phyloP scores from a whole-genome alignment of 2,888 invertebrate species.

The Elmis aenea region DNA sequence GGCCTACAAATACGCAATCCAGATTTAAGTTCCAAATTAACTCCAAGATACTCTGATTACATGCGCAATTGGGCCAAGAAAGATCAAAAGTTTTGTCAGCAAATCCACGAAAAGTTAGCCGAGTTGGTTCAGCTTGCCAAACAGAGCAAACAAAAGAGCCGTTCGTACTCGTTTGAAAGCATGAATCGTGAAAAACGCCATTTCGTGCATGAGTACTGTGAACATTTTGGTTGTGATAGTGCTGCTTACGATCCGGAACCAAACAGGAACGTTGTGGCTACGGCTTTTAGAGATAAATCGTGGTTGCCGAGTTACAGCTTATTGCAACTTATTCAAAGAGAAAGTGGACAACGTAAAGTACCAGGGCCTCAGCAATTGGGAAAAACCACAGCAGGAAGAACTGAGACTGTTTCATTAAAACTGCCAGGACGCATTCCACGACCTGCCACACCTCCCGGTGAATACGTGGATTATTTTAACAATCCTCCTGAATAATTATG shows the following conservation, averaged over 20 bases:
- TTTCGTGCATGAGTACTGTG: slow-evolving; percentile 90
- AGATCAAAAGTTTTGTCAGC: slow-evolving; percentile 74
- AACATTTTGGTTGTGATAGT: slow-evolving; percentile 91
- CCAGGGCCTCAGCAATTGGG: slow-evolving; percentile 61
- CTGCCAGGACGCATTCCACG: slow-evolving; percentile 25
- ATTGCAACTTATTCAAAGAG: slow-evolving; percentile 73
- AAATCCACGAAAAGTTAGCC: slow-evolving; percentile 76
- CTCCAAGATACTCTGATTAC: slow-evolving; percentile 82
- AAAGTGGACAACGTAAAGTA: slow-evolving; percentile 73
- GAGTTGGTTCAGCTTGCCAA: slow-evolving; percentile 85
- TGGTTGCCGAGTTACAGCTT: slow-evolving; percentile 87
- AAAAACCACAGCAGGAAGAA: slow-evolving; percentile 27
- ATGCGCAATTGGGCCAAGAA: slow-evolving; percentile 77
- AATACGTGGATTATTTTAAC: slow-evolving; percentile 34
- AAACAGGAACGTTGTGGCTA: slow-evolving; percentile 91
- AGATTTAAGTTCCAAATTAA: slow-evolving; percentile 72
- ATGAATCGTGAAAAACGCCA: slow-evolving; percentile 92
- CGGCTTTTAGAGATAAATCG: slow-evolving; percentile 66
- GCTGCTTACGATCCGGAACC: slow-evolving; percentile 94
- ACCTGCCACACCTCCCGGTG: slow-evolving; percentile 27
- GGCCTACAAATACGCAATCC: slow-evolving; percentile 92
- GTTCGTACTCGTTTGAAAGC: slow-evolving; percentile 78
- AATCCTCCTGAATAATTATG: slow-evolving; percentile 27
- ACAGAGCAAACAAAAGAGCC: slow-evolving; percentile 56
- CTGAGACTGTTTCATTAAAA: slow-evolving; percentile 37